Evolutionary conservation across 1,140 invertebrate species (phyloP).

Genomic region (Adelges cooleyi): DNA sequence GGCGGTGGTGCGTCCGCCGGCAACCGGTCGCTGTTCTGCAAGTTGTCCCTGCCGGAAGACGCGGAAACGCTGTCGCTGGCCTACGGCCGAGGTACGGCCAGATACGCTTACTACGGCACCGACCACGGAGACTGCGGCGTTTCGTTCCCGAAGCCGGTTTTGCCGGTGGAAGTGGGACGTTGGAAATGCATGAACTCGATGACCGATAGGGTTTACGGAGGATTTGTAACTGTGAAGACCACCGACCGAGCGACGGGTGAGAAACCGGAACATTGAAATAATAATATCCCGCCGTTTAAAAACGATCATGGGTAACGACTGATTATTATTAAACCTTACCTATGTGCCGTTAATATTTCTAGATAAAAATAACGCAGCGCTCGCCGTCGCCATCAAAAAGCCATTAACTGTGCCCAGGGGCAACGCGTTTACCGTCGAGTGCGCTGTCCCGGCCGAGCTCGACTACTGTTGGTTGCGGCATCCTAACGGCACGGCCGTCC

Average conservation of each 20-base stretch:
- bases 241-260: neutral
- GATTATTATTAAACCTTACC: too few species aligned
- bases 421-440: conserved; percentile 2
- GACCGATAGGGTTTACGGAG: conserved; percentile 1
- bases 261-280: too few species aligned
- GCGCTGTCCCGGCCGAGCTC: neutral
- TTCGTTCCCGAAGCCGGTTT: conserved; percentile 1
- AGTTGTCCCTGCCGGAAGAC: neutral
- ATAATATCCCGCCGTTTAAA: too few species aligned
- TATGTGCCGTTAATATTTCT: too few species aligned
- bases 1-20: neutral
- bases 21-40: neutral
- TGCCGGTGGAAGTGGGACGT: neutral
- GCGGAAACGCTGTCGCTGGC: neutral
- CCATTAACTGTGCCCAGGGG: neutral
- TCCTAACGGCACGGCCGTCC: neutral
- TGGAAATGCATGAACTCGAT: conserved; percentile 10
- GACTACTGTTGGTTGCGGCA: conserved; percentile 16
- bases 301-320: too few species aligned
- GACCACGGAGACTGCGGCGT: neutral
- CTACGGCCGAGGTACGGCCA: neutral
- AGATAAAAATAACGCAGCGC: too few species aligned
- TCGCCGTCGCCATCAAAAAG: neutral
- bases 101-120: neutral
- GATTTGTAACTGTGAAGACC: neutral